These are phyloP conservation scores for Aplocera efformata DNA, from an alignment of 2,888 invertebrate genomes.

Conservation along the genomic window DNA sequence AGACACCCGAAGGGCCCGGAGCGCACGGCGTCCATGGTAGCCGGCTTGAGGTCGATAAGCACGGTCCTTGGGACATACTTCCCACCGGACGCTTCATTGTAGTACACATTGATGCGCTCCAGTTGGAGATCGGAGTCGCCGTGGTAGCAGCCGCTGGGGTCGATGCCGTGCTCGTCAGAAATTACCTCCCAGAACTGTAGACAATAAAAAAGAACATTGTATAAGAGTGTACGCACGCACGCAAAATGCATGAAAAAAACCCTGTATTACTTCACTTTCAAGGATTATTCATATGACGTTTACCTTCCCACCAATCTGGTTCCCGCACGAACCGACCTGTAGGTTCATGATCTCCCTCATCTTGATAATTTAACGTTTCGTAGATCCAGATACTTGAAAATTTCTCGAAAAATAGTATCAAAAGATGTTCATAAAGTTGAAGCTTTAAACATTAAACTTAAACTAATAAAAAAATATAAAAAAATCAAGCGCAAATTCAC, in stretches of 20 bases:
- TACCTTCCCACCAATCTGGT: constrained; percentile 79
- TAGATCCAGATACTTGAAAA: constrained; percentile 54
- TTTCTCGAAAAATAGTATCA: constrained; percentile 49
- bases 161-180: constrained; percentile 88
- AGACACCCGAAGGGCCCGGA: constrained; percentile 92
- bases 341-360: constrained; percentile 91
- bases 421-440: constrained; percentile 49
- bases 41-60: constrained; percentile 64
- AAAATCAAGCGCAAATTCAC: constrained; percentile 49
- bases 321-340: constrained; percentile 88
- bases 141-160: constrained; percentile 84
- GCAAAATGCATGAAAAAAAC: too few relatives aligned
- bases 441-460: constrained; percentile 73
- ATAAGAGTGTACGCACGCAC: too few relatives aligned
- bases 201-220: constrained; percentile 12
- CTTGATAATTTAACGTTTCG: constrained; percentile 57
- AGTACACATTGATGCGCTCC: constrained; percentile 88
- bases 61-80: constrained; percentile 72
- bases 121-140: constrained; percentile 87
- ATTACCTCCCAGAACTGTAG: constrained; percentile 88
- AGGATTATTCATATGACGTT: too few relatives aligned
- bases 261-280: too few relatives aligned
- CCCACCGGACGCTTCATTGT: constrained; percentile 83
- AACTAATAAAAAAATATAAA: constrained; percentile 58
- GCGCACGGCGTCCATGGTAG: constrained; percentile 90